These are phyloP conservation scores for Antechinus flavipes DNA, from an alignment of 2,113 vertebrate genomes.

Conservation along the genomic window DNA sequence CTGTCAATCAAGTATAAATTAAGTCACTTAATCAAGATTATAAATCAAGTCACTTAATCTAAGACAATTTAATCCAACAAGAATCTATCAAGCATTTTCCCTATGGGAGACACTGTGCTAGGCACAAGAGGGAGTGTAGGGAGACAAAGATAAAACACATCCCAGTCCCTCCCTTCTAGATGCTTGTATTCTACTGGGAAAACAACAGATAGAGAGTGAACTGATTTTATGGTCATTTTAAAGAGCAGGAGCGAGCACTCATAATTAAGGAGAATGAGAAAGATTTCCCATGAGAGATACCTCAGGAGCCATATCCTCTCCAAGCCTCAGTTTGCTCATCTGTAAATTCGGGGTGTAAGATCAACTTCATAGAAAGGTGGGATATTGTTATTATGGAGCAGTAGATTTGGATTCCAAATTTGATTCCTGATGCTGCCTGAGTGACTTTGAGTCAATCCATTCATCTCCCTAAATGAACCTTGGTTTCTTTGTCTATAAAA, in stretches of 20 bases:
- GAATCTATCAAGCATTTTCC: neutral
- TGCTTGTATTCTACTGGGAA: neutral
- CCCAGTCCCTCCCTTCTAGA: too few species aligned
- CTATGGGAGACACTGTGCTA: neutral
- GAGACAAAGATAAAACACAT: neutral
- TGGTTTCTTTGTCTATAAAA: neutral
- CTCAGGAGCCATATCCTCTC: neutral
- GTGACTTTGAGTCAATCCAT: neutral
- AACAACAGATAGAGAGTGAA: neutral
- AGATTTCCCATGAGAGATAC: neutral
- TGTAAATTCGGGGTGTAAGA: neutral
- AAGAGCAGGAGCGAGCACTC: neutral
- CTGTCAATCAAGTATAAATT: neutral
- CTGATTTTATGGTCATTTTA: neutral
- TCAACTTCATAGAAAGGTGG: neutral
- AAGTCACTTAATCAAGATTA: neutral
- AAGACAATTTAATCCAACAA: neutral
- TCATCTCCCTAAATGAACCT: neutral
- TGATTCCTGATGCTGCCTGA: neutral
- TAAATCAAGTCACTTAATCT: neutral
- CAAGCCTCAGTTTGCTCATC: neutral
- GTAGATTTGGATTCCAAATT: neutral
- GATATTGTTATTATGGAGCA: neutral
- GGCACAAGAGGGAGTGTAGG: neutral
- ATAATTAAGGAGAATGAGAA: neutral